Evolutionary conservation across 2,113 vertebrate genomes (phyloP), one percentile per base, ranked within the genome.

Genomic region (Platichthys stellatus): DNA sequence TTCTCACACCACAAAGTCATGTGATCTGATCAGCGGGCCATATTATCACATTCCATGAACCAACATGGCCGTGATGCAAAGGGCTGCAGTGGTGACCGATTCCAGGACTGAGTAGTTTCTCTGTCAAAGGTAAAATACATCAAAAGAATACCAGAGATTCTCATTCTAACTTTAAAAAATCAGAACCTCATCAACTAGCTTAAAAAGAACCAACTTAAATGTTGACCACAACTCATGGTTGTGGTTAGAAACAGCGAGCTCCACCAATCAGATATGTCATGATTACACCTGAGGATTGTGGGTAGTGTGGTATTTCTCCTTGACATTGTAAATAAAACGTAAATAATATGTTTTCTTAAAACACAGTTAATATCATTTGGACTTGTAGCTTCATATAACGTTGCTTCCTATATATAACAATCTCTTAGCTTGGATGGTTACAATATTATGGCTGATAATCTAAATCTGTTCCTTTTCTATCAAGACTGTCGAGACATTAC

Each of bases 41-140:
- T 17, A 63, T 70, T 38, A 73, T 90, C 86, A 85, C 90, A 92
- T 92, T 91, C 91, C 90, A 90, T 64, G 2, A 79, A 76, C n/a
- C 73, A 84, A 61, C 45, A 54, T 56, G 54, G 35, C 28, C 2
- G n/a, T 43, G 73, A 65, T 20, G 63, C 18, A 66, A 21, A 23
- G 74, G 66, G 69, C 3, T 61, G 20, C 51, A 69, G 47, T 12
- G 10, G 63, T 43, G 51, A 38, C 45, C 53, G 31, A 73, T 61
- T 76, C 81, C 60, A 63, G 23, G 5, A 49, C 26, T 8, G 45
- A 31, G 47, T 56, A 61, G 47, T 20, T 47, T 72, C 24, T 23
- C 13, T 35, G 4, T 24, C 11, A 4, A 58, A 72, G 31, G 6
- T 23, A 12, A 63, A 61, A 15, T 40, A 17, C 53, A 64, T 47